Percentiles rank a stretch among this genome's conserved stretches.
Conservation (phyloP, 2,797 vertebrate species). For the Monodelphis domestica region DNA sequence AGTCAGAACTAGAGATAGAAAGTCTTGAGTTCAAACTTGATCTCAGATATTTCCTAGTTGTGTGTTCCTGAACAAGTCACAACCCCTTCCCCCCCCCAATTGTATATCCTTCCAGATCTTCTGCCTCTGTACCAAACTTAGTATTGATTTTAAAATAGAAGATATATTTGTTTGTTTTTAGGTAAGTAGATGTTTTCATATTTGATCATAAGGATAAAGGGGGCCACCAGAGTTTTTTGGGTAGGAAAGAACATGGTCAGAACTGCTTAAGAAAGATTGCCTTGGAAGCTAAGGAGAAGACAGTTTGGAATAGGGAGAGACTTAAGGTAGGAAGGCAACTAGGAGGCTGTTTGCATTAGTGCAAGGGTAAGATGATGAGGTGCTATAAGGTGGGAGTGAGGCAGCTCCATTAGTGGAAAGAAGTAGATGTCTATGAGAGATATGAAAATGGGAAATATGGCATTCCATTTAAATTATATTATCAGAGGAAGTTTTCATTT, state of each 20-base stretch:
- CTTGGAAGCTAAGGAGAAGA: neutral
- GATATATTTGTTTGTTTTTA: no score
- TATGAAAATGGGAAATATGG: slow-evolving; percentile 37
- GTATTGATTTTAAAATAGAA: no score
- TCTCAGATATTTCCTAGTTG: no score
- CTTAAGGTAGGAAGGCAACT: neutral
- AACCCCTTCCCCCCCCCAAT: no score
- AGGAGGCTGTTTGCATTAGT: neutral
- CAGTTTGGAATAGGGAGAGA: neutral
- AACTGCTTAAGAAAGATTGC: neutral
- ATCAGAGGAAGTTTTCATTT: slow-evolving; percentile 2
- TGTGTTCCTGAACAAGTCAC: no score
- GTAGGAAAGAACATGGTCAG: neutral
- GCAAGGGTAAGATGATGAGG: neutral
- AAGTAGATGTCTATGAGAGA: neutral
- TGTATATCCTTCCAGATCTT: no score
- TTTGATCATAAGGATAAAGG: neutral
- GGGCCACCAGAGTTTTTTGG: neutral
- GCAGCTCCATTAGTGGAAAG: neutral
- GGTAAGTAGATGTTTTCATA: neutral
- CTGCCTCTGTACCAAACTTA: no score
- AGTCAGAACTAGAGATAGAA: no score
- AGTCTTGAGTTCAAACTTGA: no score
- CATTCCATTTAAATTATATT: slow-evolving; percentile 9
- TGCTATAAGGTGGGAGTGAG: neutral